Evolutionary conservation across 2,113 vertebrate species (phyloP), one percentile per base, ranked within the genome.

Genomic region (Istiophorus platypterus): DNA sequence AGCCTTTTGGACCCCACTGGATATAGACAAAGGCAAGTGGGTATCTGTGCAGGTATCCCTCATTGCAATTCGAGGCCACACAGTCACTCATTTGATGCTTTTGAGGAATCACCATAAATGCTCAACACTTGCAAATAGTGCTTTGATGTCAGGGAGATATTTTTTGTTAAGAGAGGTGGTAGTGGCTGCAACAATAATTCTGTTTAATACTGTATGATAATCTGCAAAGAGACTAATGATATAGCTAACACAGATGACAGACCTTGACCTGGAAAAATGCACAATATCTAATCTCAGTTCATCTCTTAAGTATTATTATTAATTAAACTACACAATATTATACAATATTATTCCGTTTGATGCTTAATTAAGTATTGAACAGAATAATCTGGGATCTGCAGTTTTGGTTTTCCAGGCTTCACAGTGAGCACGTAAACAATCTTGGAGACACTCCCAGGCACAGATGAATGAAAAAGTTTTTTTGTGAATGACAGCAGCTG

Each of bases 401-500:
- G 22, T 7, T 13, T 26, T 13, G 59, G 39, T 64, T 66, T 82
- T 65, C 7, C 5, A 22, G 49, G 73, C 47, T 73, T 15, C 24
- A 63, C 52, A 56, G 27, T 27, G 49, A 78, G 78, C 65, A 77
- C 47, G 81, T 66, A 76, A 72, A 79, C 64, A 79, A 39, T 67
- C 80, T 54, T 26, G 27, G 27, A 82, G 86, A 82, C 86, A 83
- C 85, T 79, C 81, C 80, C 82, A 71, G 27, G 41, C 61, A 78
- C 78, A 63, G 57, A 71, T 88, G 82, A 90, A 92, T 85, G 90
- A 91, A 91, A 74, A 59, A 27, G 6, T 62, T 89, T 90, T 90
- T 91, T 90, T 93, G 78, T 90, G 88, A 76, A 91, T 93, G 91
- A 91, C 87, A 91, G 69, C 64, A 62, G 69, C 64, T 26, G 75